Base-by-base conservation (phyloP, 2,113 vertebrate genomes). In the Psittacula cyanocephala region DNA sequence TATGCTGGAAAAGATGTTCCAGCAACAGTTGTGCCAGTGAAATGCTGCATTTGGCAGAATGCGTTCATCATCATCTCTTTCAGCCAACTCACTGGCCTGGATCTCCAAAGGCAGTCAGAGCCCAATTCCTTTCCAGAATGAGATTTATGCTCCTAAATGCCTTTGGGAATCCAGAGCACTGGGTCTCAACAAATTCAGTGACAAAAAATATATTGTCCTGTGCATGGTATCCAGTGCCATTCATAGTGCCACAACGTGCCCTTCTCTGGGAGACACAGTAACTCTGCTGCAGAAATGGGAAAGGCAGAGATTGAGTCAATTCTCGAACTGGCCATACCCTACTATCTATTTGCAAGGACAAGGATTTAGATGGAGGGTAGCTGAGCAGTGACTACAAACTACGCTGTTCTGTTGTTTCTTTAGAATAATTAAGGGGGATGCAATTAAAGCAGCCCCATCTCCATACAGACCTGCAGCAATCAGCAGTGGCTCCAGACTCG, bases 111-210 rank as follows among this genome's bases (percentile, higher is more conserved):
- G 79, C 94, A 74, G 50, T 11, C 3, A 0, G 76, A 90, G 82
- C 82, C 49, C 57, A 59, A 29, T 93, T 91, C 76, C 76, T 81
- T 83, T 86, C 88, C 80, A 95, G 86, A 93, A 67, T 67, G 76
- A 87, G 90, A 86, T 95, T 94, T 83, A 35, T 92, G 71, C 19
- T 93, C 53, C 63, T 86, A 64, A 77, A 74, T 59, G 86, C 95
- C 71, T 93, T 67, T 88, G 88, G 82, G 86, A 81, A 83, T 90
- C 82, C 44, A 67, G 72, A 89, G 71, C 67, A 22, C 33, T 1
- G 33, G 80, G 47, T 79, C 88, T 75, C 55, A 71, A 20, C 0
- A 5, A 63, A 69, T 88, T 80, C 35, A 19, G 59, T 33, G 46
- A 76, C 59, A 91, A 89, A 91, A 87, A 88, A 13, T 33, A 13